Conservation (phyloP, 2,113 vertebrate species). For the Cavia aperea region DNA sequence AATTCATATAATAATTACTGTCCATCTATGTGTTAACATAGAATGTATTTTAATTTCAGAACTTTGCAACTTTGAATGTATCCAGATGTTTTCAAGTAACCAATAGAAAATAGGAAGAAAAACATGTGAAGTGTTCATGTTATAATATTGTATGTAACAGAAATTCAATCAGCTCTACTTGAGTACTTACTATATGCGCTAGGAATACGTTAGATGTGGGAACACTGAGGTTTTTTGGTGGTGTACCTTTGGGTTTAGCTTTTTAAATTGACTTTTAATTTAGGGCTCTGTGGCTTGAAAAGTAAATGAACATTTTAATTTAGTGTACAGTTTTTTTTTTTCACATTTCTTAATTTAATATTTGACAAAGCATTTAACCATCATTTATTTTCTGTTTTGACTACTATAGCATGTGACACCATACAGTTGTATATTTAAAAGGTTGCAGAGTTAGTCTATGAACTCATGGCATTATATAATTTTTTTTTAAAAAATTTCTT, state of each 20-base stretch:
- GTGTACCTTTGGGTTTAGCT: not conserved
- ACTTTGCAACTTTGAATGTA: not conserved
- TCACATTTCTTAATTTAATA: not conserved
- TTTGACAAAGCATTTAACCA: not conserved
- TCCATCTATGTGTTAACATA: not conserved
- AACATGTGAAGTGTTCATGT: not conserved
- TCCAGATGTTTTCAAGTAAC: not conserved
- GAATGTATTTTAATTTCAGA: slow-evolving; percentile 35
- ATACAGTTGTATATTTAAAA: not conserved
- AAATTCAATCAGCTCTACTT: not conserved
- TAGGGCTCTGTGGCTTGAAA: not conserved
- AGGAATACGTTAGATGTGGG: not conserved
- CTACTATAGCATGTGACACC: rapidly evolving
- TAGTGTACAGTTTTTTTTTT: not conserved
- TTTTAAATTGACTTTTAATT: not conserved
- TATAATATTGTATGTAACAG: not conserved
- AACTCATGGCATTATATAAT: not conserved
- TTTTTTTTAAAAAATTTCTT: not conserved
- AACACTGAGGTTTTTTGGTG: not conserved
- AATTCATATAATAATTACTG: not conserved
- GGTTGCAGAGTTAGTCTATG: not conserved
- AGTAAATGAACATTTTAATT: not conserved
- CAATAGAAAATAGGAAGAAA: not conserved
- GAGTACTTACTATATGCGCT: not conserved
- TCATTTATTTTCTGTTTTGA: not conserved